A percentile compares a stretch with the other conserved stretches of the same genome.
phyloP scores from a whole-genome alignment of 2,113 vertebrate species.

The Hylia prasina region DNA sequence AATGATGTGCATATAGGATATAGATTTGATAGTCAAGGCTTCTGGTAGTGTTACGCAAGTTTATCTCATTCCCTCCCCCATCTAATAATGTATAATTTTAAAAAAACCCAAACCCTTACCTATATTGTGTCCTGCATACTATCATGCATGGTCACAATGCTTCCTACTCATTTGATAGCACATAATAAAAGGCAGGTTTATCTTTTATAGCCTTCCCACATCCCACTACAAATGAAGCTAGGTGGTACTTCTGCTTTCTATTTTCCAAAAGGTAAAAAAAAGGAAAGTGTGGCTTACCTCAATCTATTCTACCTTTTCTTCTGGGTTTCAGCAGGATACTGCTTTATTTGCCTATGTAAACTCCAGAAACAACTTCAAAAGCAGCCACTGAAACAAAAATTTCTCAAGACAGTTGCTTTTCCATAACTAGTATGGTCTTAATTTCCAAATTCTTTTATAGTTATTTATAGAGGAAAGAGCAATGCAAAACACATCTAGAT shows the following conservation, averaged over 20 bases:
- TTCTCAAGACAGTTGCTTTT: background rate
- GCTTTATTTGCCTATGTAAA: background rate
- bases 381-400: background rate
- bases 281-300: background rate
- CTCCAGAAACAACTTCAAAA: background rate
- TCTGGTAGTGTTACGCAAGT: background rate
- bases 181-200: background rate
- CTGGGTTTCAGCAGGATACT: background rate
- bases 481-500: slow-evolving; percentile 43
- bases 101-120: background rate
- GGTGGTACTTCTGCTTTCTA: background rate
- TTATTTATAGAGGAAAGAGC: slow-evolving; percentile 82
- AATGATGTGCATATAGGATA: background rate
- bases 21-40: background rate
- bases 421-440: background rate
- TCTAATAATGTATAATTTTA: background rate
- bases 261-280: background rate
- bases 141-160: background rate
- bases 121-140: background rate
- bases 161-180: background rate
- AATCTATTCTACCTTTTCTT: background rate
- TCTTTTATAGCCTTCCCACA: background rate
- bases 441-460: slow-evolving; percentile 62
- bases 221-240: background rate
- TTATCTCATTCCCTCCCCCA: background rate